These are phyloP conservation scores for Cyprinodon variegatus DNA, from an alignment of 2,113 vertebrate genomes.

Conservation along the genomic window DNA sequence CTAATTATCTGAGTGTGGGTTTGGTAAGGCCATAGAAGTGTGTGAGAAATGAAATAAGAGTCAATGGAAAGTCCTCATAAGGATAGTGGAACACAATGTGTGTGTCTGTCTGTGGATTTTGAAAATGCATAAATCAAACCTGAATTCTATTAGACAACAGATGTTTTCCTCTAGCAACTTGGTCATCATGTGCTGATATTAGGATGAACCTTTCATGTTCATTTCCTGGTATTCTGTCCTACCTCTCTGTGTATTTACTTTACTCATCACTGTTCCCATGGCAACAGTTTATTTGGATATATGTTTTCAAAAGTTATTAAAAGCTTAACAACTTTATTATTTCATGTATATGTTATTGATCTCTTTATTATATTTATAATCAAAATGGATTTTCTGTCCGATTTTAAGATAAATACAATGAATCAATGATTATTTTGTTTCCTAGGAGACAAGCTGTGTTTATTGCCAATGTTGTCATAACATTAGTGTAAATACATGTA, in stretches of 20 bases:
- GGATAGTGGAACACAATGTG: too few species aligned
- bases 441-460: neutral
- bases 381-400: neutral
- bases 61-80: too few species aligned
- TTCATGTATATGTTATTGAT: neutral
- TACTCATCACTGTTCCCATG: neutral
- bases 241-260: neutral
- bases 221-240: neutral
- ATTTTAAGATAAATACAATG: neutral
- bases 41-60: too few species aligned
- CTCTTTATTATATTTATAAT: neutral
- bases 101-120: too few species aligned
- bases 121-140: too few species aligned
- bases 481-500: neutral
- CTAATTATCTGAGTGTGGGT: too few species aligned
- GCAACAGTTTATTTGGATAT: neutral
- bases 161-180: too few species aligned
- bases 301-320: neutral
- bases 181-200: neutral
- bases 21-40: too few species aligned
- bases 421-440: neutral
- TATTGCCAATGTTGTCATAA: neutral
- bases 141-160: too few species aligned
- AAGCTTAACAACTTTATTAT: neutral
- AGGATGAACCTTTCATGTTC: neutral